Conservation (phyloP, 2,888 invertebrate species). For the Melanostoma mellinum region DNA sequence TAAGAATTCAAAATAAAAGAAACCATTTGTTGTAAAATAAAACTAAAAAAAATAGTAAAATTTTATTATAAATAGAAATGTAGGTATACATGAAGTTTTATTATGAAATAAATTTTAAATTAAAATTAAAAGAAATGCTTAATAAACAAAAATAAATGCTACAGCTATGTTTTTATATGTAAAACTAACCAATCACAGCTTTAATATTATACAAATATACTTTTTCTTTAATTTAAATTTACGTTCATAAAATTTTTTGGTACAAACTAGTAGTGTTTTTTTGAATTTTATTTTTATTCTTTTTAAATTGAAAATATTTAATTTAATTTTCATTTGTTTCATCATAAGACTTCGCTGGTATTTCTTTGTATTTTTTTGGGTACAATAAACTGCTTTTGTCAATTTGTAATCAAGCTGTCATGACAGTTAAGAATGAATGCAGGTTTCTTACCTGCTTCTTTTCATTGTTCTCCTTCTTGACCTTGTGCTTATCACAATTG, state of each 20-base stretch:
- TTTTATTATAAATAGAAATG: constrained; percentile 38
- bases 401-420: constrained; percentile 4
- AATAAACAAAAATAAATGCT: constrained; percentile 40
- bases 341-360: constrained; percentile 71
- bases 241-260: constrained; percentile 30
- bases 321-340: constrained; percentile 37
- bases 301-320: neutral
- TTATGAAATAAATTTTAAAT: constrained; percentile 1
- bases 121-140: constrained; percentile 15
- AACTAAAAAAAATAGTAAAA: constrained; percentile 17
- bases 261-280: constrained; percentile 32
- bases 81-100: constrained; percentile 12
- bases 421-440: no score
- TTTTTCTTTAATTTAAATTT: constrained; percentile 27
- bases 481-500: constrained; percentile 75
- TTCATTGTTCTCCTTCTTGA: constrained; percentile 63
- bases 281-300: constrained; percentile 3
- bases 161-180: constrained; percentile 31
- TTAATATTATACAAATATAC: constrained; percentile 68
- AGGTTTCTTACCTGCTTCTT: constrained; percentile 16
- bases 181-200: constrained; percentile 72
- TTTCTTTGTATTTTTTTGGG: constrained; percentile 47
- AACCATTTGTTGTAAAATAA: neutral
- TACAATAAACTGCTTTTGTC: constrained; percentile 58
- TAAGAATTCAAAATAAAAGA: neutral